phyloP scores from a whole-genome alignment of 2,113 vertebrate species.

The Channa maculata region DNA sequence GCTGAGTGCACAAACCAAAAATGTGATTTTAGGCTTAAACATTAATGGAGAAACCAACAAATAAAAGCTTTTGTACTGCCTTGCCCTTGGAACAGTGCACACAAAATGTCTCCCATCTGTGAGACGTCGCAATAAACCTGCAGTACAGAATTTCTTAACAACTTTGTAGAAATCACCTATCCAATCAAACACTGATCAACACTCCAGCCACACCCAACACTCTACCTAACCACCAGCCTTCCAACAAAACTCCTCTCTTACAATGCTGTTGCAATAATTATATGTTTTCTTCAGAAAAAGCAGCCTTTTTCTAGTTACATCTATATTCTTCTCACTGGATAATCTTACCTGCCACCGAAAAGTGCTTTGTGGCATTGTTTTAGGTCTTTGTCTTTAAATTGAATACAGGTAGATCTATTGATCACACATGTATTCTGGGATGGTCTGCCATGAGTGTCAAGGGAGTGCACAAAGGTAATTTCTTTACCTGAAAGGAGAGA shows the following conservation, averaged over 20 bases:
- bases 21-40: too few species aligned
- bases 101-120: too few species aligned
- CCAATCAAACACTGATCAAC: neutral
- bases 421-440: slow-evolving; percentile 21
- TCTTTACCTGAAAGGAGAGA: slow-evolving; percentile 28
- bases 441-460: neutral
- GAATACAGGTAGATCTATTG: slow-evolving; percentile 50
- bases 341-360: slow-evolving; percentile 24
- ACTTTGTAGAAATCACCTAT: slow-evolving; percentile 3
- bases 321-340: slow-evolving; percentile 34
- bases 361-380: slow-evolving; percentile 21
- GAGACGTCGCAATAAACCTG: too few species aligned
- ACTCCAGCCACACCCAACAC: neutral
- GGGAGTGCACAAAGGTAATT: slow-evolving; percentile 38
- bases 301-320: neutral
- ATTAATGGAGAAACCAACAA: too few species aligned
- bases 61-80: too few species aligned
- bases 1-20: too few species aligned
- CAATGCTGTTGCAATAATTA: neutral
- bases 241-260: too few species aligned
- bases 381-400: slow-evolving; percentile 52
- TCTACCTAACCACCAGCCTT: neutral
- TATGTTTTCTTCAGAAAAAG: neutral
- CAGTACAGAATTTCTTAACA: neutral
- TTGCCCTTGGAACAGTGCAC: too few species aligned